phyloP scores from a whole-genome alignment of 2,113 vertebrate species.

The Podarcis raffonei region DNA sequence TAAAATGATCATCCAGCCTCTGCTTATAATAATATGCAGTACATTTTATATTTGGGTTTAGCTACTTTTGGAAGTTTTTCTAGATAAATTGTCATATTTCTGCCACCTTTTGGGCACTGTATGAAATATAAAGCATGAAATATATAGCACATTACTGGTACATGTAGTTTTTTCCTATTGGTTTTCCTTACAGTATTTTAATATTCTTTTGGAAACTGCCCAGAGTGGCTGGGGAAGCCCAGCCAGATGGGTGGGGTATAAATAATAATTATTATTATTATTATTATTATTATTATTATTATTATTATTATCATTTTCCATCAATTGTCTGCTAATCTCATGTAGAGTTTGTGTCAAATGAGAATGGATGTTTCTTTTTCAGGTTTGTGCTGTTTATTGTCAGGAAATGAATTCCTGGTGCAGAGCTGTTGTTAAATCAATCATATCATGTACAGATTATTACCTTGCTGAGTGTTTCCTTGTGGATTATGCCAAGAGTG shows the following conservation, averaged over 20 bases:
- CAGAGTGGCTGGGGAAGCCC: no score
- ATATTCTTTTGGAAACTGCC: no score
- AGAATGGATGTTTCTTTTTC: neutral
- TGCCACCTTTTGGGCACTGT: neutral
- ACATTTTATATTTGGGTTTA: neutral
- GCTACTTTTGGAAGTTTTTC: neutral
- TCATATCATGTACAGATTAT: conserved; percentile 51
- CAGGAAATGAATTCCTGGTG: conserved; percentile 77
- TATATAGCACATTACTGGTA: neutral
- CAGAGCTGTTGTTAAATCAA: conserved; percentile 72
- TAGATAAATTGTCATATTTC: neutral
- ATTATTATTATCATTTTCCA: no score
- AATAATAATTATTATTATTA: no score
- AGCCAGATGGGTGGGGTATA: no score
- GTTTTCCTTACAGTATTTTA: neutral
- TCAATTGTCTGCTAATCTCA: neutral
- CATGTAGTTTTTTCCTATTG: neutral
- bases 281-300: no score
- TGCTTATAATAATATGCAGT: neutral
- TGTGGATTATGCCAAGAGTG: conserved; percentile 76
- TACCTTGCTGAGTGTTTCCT: conserved; percentile 75
- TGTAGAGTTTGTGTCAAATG: fast-evolving
- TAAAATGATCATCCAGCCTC: no score
- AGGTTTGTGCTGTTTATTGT: conserved; percentile 78
- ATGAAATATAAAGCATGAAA: neutral